Percentiles rank a stretch among this genome's conserved stretches.
These are phyloP conservation scores for Pantherophis alleghaniensis DNA, from an alignment of 2,797 vertebrate genomes.

Conservation along the genomic window DNA sequence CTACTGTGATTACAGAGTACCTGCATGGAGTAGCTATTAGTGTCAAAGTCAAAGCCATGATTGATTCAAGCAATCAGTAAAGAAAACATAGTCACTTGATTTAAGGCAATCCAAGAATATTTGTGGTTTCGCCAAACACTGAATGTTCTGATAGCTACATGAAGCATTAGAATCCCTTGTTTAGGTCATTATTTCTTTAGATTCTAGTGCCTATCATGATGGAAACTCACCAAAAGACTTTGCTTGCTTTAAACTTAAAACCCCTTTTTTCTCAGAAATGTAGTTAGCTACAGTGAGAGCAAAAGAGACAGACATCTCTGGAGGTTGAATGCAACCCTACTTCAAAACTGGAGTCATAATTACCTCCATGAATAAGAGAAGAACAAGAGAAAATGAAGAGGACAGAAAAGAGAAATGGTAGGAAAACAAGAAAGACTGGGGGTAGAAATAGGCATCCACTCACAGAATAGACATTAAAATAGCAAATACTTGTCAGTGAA, in stretches of 20 bases:
- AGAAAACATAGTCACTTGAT: constrained; percentile 14
- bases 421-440: not conserved
- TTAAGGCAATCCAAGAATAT: constrained; percentile 25
- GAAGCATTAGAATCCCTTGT: constrained; percentile 7
- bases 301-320: not conserved
- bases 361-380: not conserved
- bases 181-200: constrained; percentile 41
- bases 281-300: not conserved
- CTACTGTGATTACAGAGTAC: not conserved
- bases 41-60: not conserved
- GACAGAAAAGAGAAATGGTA: not conserved
- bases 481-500: not conserved
- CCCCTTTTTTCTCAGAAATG: not conserved
- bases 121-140: constrained; percentile 1
- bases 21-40: constrained; percentile 9
- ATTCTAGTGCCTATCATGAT: not conserved
- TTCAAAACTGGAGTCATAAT: not conserved
- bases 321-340: not conserved
- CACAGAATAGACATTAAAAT: not conserved
- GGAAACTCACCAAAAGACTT: not conserved
- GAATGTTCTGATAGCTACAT: constrained; percentile 34
- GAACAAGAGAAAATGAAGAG: not conserved
- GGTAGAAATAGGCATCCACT: not conserved
- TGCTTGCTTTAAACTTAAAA: not conserved
- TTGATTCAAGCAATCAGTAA: constrained; percentile 18